phyloP scores from a whole-genome alignment of 1,140 invertebrate species.

The Argopecten irradians region DNA sequence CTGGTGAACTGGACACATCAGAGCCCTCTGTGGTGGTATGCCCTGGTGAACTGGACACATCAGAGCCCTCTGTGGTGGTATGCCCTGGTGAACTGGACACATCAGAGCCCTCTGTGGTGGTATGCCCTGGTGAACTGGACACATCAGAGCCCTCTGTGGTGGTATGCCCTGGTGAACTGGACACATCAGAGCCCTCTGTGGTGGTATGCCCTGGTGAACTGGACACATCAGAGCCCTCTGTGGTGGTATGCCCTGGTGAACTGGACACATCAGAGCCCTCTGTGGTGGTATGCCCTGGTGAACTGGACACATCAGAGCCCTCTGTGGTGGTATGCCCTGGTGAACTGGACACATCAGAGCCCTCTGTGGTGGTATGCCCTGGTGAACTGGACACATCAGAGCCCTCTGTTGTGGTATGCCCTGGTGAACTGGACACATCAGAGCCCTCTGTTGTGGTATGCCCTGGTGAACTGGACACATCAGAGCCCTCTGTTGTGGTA shows the following conservation, averaged over 20 bases:
- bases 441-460: neutral
- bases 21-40: neutral
- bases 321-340: neutral
- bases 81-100: neutral
- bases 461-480: neutral
- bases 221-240: neutral
- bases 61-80: neutral
- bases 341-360: neutral
- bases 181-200: neutral
- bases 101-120: neutral
- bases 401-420: neutral
- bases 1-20: neutral
- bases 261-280: neutral
- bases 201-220: neutral
- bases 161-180: neutral
- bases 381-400: neutral
- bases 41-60: neutral
- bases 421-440: neutral
- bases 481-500: neutral
- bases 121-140: neutral
- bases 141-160: neutral
- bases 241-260: neutral
- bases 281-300: neutral
- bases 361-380: neutral
- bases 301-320: neutral